Base-by-base conservation (phyloP, 2,113 vertebrate species). In the Rhipidura dahli region DNA sequence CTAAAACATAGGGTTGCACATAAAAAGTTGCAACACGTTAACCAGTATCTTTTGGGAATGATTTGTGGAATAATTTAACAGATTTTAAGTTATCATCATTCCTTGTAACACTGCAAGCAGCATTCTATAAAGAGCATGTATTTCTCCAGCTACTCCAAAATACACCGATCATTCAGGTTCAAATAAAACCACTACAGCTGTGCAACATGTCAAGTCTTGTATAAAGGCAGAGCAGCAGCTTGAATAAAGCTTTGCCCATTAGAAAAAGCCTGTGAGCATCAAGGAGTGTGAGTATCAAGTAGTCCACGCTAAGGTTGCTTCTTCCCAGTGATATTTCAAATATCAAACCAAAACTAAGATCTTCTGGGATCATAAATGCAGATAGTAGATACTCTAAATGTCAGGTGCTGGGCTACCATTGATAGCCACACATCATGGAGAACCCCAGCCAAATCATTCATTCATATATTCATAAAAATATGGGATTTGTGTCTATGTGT, bases 201-300 rank as follows among this genome's bases (percentile, higher is more conserved):
- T 49, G 70, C 24, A 92, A 83, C 72, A 22, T 40, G 65, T 78
- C 88, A 92, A 51, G 44, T 71, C 73, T 92, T 95, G 75, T 44
- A 72, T 76, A 91, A 83, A 91, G 75, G 51, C 69, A 75, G 42
- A 82, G 63, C 2, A 86, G 81, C 65, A 93, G 69, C 50, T 61
- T 83, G 51, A 92, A 73, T 56, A 91, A 90, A 93, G 49, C 70
- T 57, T 19, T 63, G 35, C 28, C 39, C 63, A 8, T 30, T 30
- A 44, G 20, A 87, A 87, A 76, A 71, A 57, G 40, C 15, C 7
- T 35, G 35, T 28, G 45, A 92, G 18, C 20, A 79, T 75, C 37
- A 78, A 92, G 56, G 44, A 75, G 30, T 9, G 30, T 12, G n/a
- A 89, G 31, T 27, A 65, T 73, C 63, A 68, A 61, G 28, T 45